These are phyloP conservation scores for Flexamia atlantica DNA, from an alignment of 2,888 invertebrate species.

Conservation along the genomic window DNA sequence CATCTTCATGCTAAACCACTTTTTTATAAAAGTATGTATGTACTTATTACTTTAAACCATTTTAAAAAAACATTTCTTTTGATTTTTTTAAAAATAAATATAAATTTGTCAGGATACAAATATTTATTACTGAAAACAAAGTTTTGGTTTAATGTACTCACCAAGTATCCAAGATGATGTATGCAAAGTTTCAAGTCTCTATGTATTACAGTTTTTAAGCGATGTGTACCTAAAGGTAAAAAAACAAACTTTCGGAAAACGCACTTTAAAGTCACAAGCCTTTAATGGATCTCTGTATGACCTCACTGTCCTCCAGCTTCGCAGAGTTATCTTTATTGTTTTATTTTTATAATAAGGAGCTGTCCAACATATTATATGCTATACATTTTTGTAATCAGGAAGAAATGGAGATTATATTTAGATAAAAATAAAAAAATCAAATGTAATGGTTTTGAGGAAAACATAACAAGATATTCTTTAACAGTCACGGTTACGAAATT, in stretches of 20 bases:
- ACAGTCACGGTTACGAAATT: too few relatives aligned
- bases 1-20: background rate
- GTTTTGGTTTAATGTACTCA: constrained; percentile 1
- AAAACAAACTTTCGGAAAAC: background rate
- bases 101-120: background rate
- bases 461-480: too few relatives aligned
- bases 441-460: too few relatives aligned
- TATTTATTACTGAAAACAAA: background rate
- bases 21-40: background rate
- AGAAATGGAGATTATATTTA: too few relatives aligned
- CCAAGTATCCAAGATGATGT: background rate
- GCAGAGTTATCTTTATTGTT: too few relatives aligned
- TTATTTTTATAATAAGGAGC: too few relatives aligned
- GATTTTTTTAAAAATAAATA: background rate
- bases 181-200: background rate
- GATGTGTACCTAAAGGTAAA: background rate
- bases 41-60: background rate
- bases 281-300: too few relatives aligned
- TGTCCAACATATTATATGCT: too few relatives aligned
- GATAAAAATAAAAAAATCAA: too few relatives aligned
- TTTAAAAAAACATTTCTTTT: background rate
- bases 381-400: too few relatives aligned
- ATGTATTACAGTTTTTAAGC: background rate
- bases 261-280: background rate
- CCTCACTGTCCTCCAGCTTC: too few relatives aligned